Base-by-base conservation (phyloP, 2,797 vertebrate genomes). In the Mormyrus hasselquistii region DNA sequence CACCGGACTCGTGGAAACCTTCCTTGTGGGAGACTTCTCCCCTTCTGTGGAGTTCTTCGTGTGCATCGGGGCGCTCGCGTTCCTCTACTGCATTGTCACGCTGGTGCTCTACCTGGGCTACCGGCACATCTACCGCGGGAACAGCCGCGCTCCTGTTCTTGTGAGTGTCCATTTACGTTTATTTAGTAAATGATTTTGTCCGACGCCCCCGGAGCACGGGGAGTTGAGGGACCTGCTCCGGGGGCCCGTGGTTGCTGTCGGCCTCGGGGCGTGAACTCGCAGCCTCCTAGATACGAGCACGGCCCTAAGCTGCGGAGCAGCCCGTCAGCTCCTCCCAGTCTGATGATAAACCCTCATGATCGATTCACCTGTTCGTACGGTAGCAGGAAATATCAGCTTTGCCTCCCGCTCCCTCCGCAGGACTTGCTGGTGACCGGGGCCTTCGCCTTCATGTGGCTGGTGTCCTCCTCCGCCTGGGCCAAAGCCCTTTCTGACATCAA, bases 41-140 rank as follows among this genome's bases (percentile, higher is more conserved):
- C 97, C 98, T 22, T 97, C 98, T 0, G 96, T 97, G 0, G 94
- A 99, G 94, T 99, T 98, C 92, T 99, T 96, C 0, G 97, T 99
- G 88, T 96, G 96, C 52, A 92, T 99, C 22, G 97, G 97, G 87
- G 97, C 98, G 90, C 95, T 99, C 91, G 95, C 95, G 79, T 98
- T 99, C 92, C 96, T 99, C 50, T 99, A 98, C 93, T 79, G 96
- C 93, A 97, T 95, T 90, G 96, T 95, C 0, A 96, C 96, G 0
- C 94, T 99, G 0, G 93, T 97, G 86, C 44, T 99, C 87, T 99
- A 99, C 92, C 92, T 98, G 92, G 96, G 97, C 88, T 99, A 97
- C 92, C 96, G 98, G 93, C 94, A 95, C 87, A 50, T 97, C 76
- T 99, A 99, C 88, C 92, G 93, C 0, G 94, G 96, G 84, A 94